Base-by-base conservation (phyloP, 2,797 vertebrate genomes). In the Yasuhikotakia modesta region DNA sequence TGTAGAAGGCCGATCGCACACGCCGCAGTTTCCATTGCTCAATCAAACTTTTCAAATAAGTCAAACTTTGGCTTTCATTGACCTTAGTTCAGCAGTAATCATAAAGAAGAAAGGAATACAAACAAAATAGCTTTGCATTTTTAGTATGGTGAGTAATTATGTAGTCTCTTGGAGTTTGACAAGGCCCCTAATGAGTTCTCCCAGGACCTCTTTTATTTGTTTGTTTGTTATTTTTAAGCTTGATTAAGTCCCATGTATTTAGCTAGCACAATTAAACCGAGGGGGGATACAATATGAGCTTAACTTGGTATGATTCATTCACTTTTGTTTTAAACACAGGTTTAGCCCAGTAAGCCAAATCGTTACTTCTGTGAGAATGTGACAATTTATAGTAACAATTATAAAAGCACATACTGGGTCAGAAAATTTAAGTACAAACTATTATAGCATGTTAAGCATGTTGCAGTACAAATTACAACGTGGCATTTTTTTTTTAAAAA, bases 131-230 rank as follows among this genome's bases (percentile, higher is more conserved):
- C 91, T 91, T 90, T 94, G 92, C 91, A 92, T 93, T 93, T 93
- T 94, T 93, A 92, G 94, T 93, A 86, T 87, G 87, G 91, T 92
- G 88, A 89, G 89, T 92, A 93, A 94, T 94, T 93, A 94, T 89
- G 87, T 89, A 93, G 91, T 94, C 93, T 94, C 93, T 93, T 90
- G 93, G 92, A 93, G 90, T 92, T 94, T 92, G 92, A 93, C 91
- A 92, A 91, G 90, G 85, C 89, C 85, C 92, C 91, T 94, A 94
- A 94, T 94, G 93, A 94, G 92, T 92, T 93, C 93, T 94, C 93
- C 70, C 83, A 92, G 93, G 93, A 93, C 92, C 87, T 88, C 87
- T 91, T 93, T 93, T 92, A 92, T 94, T 93, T 93, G 91, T 93
- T 91, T 92, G 90, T 93, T 93, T 92, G 91, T 93, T 87, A 92